Evolutionary conservation across 1,140 invertebrate genomes (phyloP).

Genomic region (Platyscapa corneri): DNA sequence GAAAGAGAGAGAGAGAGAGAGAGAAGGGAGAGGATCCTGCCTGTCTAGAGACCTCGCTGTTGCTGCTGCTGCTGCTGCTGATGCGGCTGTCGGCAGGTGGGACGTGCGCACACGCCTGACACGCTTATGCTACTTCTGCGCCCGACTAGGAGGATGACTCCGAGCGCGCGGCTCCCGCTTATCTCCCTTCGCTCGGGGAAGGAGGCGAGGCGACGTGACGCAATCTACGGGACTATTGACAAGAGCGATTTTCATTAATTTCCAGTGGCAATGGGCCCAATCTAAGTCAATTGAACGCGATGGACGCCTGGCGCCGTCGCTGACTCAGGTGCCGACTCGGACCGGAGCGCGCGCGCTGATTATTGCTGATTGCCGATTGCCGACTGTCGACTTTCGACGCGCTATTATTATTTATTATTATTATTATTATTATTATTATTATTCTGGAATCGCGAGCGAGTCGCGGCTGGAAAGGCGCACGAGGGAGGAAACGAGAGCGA

Average conservation of each 20-base stretch:
- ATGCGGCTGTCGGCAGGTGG: slow-evolving; percentile 28
- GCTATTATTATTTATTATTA: no score
- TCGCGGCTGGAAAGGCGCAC: not conserved
- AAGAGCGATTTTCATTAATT: slow-evolving; percentile 41
- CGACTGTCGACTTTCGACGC: no score
- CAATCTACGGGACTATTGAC: slow-evolving; percentile 4
- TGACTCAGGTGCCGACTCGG: slow-evolving; percentile 28
- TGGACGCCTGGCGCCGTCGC: slow-evolving; percentile 20
- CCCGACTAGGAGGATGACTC: not conserved
- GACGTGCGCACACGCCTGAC: slow-evolving; percentile 39
- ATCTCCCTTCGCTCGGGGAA: not conserved
- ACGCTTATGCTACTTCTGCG: slow-evolving; percentile 44
- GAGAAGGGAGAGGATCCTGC: slow-evolving; percentile 13
- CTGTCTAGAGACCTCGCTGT: slow-evolving; percentile 33
- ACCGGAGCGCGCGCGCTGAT: no score
- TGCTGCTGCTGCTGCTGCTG: slow-evolving; percentile 36
- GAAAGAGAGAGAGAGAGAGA: not conserved
- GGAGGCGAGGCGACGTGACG: slow-evolving; percentile 7
- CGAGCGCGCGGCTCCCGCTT: not conserved
- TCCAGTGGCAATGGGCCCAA: slow-evolving; percentile 30
- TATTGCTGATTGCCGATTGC: not conserved
- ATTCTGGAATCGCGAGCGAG: no score
- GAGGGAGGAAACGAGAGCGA: not conserved
- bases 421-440: no score
- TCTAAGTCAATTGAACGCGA: slow-evolving; percentile 21